Percentiles rank a stretch among this genome's conserved stretches.
phyloP scores from a whole-genome alignment of 2,888 invertebrate species.

The Brachypterus glaber region DNA sequence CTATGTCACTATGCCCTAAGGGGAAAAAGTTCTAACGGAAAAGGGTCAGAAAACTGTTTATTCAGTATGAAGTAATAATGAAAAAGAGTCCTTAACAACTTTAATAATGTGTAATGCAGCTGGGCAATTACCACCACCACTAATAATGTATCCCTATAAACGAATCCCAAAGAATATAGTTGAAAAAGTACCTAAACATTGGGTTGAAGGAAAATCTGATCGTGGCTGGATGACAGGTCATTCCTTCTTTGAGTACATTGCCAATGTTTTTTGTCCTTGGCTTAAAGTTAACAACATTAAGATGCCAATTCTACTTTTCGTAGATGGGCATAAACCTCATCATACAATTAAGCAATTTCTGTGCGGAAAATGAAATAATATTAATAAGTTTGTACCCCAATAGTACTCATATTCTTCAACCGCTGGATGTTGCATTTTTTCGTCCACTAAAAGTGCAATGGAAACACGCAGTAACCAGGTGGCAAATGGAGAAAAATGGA shows the following conservation, averaged over 20 bases:
- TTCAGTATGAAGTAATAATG: conserved; percentile 24
- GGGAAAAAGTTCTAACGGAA: conserved; percentile 27
- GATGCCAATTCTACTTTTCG: conserved; percentile 8
- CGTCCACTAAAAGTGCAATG: too few relatives aligned
- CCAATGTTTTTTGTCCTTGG: conserved; percentile 31
- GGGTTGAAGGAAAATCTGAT: conserved; percentile 24
- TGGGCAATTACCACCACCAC: conserved; percentile 20
- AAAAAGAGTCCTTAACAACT: conserved; percentile 27
- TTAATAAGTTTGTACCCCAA: too few relatives aligned
- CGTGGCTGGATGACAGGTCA: conserved; percentile 39
- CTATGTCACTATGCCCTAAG: conserved; percentile 34
- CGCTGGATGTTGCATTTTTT: too few relatives aligned
- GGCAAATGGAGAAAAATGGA: too few relatives aligned
- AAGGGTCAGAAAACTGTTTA: conserved; percentile 30
- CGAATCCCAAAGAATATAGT: conserved; percentile 26
- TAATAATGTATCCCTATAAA: conserved; percentile 28
- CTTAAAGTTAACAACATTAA: conserved; percentile 9
- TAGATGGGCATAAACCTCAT: conserved; percentile 13
- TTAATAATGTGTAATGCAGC: conserved; percentile 24
- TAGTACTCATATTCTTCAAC: too few relatives aligned
- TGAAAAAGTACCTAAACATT: conserved; percentile 27
- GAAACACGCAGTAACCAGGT: too few relatives aligned
- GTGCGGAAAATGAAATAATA: conserved; percentile 12
- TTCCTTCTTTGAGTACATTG: conserved; percentile 36
- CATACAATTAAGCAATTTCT: conserved; percentile 10